Base-by-base conservation (phyloP, 2,113 vertebrate species). In the Alaudala cheleensis region DNA sequence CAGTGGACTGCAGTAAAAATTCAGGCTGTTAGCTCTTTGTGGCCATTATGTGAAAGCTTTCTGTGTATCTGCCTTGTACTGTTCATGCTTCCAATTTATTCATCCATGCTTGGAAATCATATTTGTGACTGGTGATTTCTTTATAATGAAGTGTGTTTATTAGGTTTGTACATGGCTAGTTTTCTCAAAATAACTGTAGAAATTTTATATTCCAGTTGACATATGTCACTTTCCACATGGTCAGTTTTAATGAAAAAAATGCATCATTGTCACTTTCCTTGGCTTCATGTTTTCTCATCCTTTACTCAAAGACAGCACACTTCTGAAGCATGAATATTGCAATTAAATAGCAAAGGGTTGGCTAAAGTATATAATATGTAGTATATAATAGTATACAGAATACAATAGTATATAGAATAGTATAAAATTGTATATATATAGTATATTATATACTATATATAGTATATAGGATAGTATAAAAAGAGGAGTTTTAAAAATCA, bases 161-260 rank as follows among this genome's bases (percentile, higher is more conserved):
- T 85, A 67, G n/a, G 40, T 51, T 92, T 74, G 33, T 79, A 81
- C 70, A 40, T 62, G 57, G 37, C 40, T 92, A 61, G 45, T 92
- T 93, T 93, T 95, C 50, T 94, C 45, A 80, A 80, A 95, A 65
- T 77, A 90, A 72, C 86, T 73, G 74, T 69, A 72, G 71, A 61
- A 93, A 76, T 72, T 72, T 54, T 90, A 9, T 85, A 87, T 93
- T 90, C 83, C 76, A 67, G n/a, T 92, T 93, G 88, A 80, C 28
- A 9, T 37, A 8, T 67, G 62, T 87, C 88, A 62, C 39, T 92
- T 95, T 92, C 86, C 81, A 86, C 86, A 74, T 71, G 65, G 72
- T 67, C 64, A 34, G 23, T 62, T 96, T 81, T 94, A 94, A 95
- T 94, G 81, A 88, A 94, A 90, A 90, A 92, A 74, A 37, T 47